Percentiles rank a stretch among this genome's conserved stretches.
phyloP scores from a whole-genome alignment of 2,888 invertebrate genomes.

The Branchipolynoe longqiensis region DNA sequence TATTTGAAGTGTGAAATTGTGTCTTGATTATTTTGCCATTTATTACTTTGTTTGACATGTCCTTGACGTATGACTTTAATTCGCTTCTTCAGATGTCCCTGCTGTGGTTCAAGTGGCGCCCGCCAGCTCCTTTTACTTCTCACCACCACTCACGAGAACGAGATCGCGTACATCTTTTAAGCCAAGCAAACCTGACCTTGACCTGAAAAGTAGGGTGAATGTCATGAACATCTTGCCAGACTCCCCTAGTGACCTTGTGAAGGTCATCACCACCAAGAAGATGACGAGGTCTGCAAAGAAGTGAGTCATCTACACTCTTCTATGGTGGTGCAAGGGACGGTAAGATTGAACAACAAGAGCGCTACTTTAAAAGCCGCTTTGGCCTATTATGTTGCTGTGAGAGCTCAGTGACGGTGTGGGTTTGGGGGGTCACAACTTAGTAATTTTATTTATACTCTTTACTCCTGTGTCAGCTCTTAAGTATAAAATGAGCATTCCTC shows the following conservation, averaged over 20 bases:
- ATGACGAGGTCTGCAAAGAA: neutral
- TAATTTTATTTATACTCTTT: neutral
- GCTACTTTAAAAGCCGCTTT: neutral
- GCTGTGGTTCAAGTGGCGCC: neutral
- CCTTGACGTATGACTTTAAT: neutral
- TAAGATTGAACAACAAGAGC: neutral
- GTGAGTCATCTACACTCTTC: conserved; percentile 11
- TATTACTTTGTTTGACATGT: no score
- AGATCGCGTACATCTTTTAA: neutral
- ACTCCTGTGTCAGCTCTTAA: neutral
- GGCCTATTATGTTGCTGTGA: no score
- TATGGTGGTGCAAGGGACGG: neutral
- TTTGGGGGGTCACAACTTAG: neutral
- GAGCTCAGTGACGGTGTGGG: no score
- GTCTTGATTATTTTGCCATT: no score
- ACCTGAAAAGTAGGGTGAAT: conserved; percentile 31
- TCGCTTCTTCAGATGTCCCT: neutral
- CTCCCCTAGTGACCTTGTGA: neutral
- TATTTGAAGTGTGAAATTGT: no score
- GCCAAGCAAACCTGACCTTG: neutral
- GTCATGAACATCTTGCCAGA: conserved; percentile 6
- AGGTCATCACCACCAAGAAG: conserved; percentile 1
- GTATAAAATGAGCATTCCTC: no score
- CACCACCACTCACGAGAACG: conserved; percentile 59
- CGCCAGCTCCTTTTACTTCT: conserved; percentile 53